Evolutionary conservation across 2,113 vertebrate genomes (phyloP).

Genomic region (Salvelinus fontinalis): DNA sequence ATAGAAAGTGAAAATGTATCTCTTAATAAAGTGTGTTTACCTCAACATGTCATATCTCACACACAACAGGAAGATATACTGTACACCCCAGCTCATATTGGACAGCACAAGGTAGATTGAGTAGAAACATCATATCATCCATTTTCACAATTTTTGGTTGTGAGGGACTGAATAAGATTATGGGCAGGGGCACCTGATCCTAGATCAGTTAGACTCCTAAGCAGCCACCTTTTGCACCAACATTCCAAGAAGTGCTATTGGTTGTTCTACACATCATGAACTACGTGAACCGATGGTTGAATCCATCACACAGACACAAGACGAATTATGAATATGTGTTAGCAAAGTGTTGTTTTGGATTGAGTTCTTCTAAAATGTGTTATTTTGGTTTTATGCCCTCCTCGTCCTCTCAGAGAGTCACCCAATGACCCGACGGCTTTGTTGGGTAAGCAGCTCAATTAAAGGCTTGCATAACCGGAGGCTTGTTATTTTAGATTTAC

Average conservation of each 20-base stretch:
- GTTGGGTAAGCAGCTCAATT: slow-evolving; percentile 40
- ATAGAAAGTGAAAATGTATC: slow-evolving; percentile 3
- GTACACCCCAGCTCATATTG: neutral
- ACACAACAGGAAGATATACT: neutral
- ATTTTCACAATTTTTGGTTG: neutral
- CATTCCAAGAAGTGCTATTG: neutral
- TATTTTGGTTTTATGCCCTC: neutral
- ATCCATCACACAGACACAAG: too few relatives aligned
- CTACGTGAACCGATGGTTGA: too few relatives aligned
- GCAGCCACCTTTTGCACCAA: neutral
- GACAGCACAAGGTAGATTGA: neutral
- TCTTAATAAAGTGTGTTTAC: neutral
- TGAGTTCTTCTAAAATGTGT: too few relatives aligned
- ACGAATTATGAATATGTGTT: too few relatives aligned
- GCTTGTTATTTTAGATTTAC: slow-evolving; percentile 23
- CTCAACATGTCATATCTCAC: neutral
- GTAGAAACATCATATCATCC: neutral
- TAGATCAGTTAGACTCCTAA: slow-evolving; percentile 1
- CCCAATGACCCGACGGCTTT: slow-evolving; percentile 22
- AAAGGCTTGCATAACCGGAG: slow-evolving; percentile 31
- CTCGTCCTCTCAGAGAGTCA: slow-evolving; percentile 28
- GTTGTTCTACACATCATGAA: too few relatives aligned
- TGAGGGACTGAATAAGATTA: neutral
- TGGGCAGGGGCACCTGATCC: neutral
- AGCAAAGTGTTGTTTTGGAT: too few relatives aligned